phyloP scores from a whole-genome alignment of 2,113 vertebrate species.

The Tympanuchus pallidicinctus region DNA sequence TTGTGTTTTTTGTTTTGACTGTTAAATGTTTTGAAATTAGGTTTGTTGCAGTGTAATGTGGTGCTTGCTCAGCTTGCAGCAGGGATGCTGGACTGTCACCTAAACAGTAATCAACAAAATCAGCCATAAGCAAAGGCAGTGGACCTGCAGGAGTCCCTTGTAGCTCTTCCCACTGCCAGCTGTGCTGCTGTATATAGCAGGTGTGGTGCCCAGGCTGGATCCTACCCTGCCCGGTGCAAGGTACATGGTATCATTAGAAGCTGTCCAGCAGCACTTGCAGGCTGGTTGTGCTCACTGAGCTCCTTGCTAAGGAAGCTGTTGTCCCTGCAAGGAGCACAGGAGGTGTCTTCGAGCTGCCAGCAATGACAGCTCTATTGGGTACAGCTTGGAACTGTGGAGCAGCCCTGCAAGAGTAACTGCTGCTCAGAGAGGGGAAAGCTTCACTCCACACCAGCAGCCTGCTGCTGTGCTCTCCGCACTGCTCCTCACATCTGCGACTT shows the following conservation, averaged over 20 bases:
- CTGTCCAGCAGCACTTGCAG: neutral
- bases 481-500: neutral
- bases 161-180: neutral
- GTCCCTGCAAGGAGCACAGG: neutral
- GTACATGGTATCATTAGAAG: too few species aligned
- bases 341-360: rapidly evolving
- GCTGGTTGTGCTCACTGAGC: neutral
- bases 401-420: neutral
- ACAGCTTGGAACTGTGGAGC: neutral
- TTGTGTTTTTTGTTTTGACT: neutral
- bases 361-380: neutral
- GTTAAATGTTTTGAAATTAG: neutral
- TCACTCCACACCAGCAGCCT: neutral
- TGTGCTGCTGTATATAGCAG: rapidly evolving
- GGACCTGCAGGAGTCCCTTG: neutral
- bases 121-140: neutral
- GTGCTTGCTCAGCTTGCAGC: neutral
- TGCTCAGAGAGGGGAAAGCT: neutral
- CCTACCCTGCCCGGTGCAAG: neutral
- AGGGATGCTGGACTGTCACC: neutral
- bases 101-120: neutral
- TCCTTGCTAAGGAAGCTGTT: neutral
- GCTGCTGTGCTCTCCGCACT: rapidly evolving
- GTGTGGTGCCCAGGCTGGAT: neutral
- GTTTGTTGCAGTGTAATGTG: neutral